Evolutionary conservation across 1,140 invertebrate species (phyloP), one percentile per base, ranked within the genome.

Genomic region (Aethina tumida): DNA sequence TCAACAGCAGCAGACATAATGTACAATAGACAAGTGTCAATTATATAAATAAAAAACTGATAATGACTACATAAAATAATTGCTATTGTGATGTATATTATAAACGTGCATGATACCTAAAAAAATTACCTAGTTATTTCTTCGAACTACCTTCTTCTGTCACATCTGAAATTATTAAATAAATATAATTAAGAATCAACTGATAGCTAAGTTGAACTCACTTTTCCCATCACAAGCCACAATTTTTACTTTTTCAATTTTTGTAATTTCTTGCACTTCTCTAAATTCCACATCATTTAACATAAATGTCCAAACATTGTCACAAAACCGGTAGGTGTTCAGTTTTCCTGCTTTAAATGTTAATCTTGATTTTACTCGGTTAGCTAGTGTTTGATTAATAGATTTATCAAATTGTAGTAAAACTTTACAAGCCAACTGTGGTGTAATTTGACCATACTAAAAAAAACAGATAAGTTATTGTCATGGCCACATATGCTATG

Each of bases 231-330:
- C 96, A 72, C 96, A 99, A 1, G 96, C 96, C 31, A 99, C 96
- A 64, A 99, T 97, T 73, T 99, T 99, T 3, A 99, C 89, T 75
- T 95, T 97, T 56, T 96, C 90, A 16, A 97, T 89, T 64, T 85
- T 86, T 7, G 89, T 84, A 38, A 96, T 75, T 60, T 97, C 93
- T 59, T 92, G 85, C 1, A 92, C 85, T 68, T 99, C 96, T 46
- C 90, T 74, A 58, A 99, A 97, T 63, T 99, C 96, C 7, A 98
- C 94, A 69, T 97, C 89, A 63, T 95, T 94, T 41, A 99, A 70
- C 71, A 98, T 88, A 59, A 99, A 97, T n/a, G 95, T 99, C 96
- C 96, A 99, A 1, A 99, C 96, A 73, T 99, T 99, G 70, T 99
- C 96, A 76, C 96, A 99, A 70, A 98, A 99, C 54, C 96, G 76